Percentiles rank a stretch among this genome's conserved stretches.
These are phyloP conservation scores for Galeruca laticollis DNA, from an alignment of 2,888 invertebrate genomes.

Conservation along the genomic window DNA sequence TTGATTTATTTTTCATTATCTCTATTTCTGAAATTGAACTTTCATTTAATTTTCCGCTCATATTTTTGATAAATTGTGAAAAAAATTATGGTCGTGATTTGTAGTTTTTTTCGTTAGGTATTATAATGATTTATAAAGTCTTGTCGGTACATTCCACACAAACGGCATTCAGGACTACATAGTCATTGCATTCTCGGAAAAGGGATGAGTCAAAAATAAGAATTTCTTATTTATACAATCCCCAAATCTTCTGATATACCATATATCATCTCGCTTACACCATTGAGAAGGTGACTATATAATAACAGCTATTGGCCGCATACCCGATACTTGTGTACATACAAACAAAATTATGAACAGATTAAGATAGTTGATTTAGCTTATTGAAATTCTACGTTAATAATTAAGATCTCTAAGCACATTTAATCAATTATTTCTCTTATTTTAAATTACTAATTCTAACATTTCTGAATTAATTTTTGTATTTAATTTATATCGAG, in stretches of 20 bases:
- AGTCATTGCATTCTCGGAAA: slow-evolving; percentile 29
- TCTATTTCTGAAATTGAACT: too few species aligned
- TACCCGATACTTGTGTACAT: slow-evolving; percentile 7
- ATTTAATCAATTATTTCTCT: too few species aligned
- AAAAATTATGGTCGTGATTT: too few species aligned
- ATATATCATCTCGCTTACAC: slow-evolving; percentile 32
- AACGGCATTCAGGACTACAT: slow-evolving; percentile 20
- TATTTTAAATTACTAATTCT: too few species aligned
- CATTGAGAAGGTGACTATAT: slow-evolving; percentile 33
- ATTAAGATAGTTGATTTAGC: background rate
- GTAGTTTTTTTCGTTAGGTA: too few species aligned
- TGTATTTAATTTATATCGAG: background rate
- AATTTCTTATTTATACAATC: slow-evolving; percentile 28
- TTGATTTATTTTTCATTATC: too few species aligned
- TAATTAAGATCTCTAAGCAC: too few species aligned
- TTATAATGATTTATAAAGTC: too few species aligned
- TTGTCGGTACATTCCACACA: background rate
- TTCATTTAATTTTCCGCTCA: too few species aligned
- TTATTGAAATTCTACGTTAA: too few species aligned
- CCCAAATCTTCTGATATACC: slow-evolving; percentile 19
- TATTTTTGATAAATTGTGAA: too few species aligned
- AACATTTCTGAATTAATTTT: too few species aligned
- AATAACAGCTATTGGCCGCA: slow-evolving; percentile 24
- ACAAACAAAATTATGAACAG: background rate
- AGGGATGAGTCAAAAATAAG: slow-evolving; percentile 22